Evolutionary conservation across 2,888 invertebrate genomes (phyloP).

Genomic region (Nebria brevicollis): DNA sequence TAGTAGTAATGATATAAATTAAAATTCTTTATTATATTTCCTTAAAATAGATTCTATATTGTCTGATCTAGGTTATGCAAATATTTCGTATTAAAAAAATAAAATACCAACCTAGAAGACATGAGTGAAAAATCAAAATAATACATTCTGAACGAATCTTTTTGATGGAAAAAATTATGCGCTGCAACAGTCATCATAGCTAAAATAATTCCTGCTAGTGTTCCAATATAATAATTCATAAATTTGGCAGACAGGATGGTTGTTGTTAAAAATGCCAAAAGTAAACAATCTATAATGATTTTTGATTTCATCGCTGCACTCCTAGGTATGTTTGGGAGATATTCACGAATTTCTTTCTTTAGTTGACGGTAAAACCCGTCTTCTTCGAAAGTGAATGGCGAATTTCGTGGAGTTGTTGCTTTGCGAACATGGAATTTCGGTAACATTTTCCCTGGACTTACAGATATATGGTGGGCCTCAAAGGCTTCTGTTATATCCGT

Average conservation of each 20-base stretch:
- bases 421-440: conserved; percentile 73
- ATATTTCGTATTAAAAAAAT: too few species aligned
- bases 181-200: conserved; percentile 68
- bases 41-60: too few species aligned
- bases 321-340: conserved; percentile 66
- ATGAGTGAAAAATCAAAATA: conserved; percentile 74
- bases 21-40: not conserved
- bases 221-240: conserved; percentile 60
- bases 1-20: not conserved
- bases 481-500: conserved; percentile 84
- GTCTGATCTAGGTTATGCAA: too few species aligned
- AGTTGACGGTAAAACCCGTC: conserved; percentile 78
- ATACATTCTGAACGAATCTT: conserved; percentile 78
- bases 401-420: conserved; percentile 71
- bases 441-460: conserved; percentile 67
- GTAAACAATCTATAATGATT: conserved; percentile 59
- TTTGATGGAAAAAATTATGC: conserved; percentile 80
- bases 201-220: conserved; percentile 68
- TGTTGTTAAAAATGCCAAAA: conserved; percentile 58
- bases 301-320: conserved; percentile 57
- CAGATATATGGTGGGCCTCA: conserved; percentile 75
- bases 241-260: conserved; percentile 60
- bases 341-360: conserved; percentile 67
- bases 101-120: conserved; percentile 66
- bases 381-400: conserved; percentile 77